Base-by-base conservation (phyloP, 1,140 invertebrate genomes). In the Lepeophtheirus salmonis region DNA sequence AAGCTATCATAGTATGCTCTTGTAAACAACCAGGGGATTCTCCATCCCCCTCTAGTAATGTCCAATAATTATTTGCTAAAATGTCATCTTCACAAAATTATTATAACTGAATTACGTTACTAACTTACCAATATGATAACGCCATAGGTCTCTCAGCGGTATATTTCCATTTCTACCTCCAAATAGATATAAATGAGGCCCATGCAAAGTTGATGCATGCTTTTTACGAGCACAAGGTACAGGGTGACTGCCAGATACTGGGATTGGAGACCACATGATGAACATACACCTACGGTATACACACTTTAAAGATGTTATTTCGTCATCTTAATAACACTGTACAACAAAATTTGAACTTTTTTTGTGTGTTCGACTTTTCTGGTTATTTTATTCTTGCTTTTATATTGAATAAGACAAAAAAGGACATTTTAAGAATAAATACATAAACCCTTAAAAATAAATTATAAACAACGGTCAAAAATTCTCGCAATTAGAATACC, bases 111-210 rank as follows among this genome's bases (percentile, higher is more conserved):
- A 80, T 79, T 26, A 77, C 77, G 17, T 76, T 82, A 83, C 69
- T 10, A 72, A 74, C 78, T 79, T 67, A 88, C 84, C 79, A 16
- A 88, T 74, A 66, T 81, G 79, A 67, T 85, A 87, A 66, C 78
- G 78, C 86, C 86, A 90, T 61, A 89, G 78, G 73, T 90, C 86
- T 69, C 83, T 81, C 52, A 87, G 76, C 1, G 84, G 83, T 56
- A 86, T 71, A 69, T 83, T 83, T 23, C 84, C 84, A 71, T 84
- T 86, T 25, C 84, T 73, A 4, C 87, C 87, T 1, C 85, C 86
- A 52, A 86, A 74, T 41, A 90, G 74, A 69, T 87, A 89, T 56
- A 89, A 16, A 41, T 30, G 21, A 14, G 23, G 55, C 24, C 55
- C 55, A 21, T 57, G 55, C 17, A 57, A 24, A 12, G 26, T 21